These are phyloP conservation scores for Tyrophagus putrescentiae DNA, from an alignment of 1,140 invertebrate species.

Conservation along the genomic window DNA sequence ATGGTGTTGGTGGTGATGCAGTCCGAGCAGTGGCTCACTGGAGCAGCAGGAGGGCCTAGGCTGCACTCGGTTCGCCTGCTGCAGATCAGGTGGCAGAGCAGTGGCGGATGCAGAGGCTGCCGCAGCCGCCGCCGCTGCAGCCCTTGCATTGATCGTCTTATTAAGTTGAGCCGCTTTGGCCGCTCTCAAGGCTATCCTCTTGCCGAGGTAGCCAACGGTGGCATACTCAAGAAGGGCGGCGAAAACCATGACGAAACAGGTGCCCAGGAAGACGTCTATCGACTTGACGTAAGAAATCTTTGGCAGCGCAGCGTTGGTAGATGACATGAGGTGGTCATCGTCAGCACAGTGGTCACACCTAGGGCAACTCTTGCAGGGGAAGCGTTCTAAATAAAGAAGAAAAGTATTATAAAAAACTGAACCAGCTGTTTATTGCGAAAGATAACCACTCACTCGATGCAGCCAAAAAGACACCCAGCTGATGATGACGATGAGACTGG, in stretches of 20 bases:
- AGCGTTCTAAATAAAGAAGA: constrained; percentile 26
- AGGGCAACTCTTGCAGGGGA: constrained; percentile 37
- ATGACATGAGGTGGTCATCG: constrained; percentile 98
- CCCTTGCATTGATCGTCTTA: neutral
- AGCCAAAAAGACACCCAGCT: constrained; percentile 41
- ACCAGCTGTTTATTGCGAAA: neutral
- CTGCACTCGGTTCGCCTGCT: neutral
- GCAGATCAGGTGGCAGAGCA: neutral
- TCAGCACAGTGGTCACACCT: constrained; percentile 43
- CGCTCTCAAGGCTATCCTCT: constrained; percentile 82
- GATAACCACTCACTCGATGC: constrained; percentile 31
- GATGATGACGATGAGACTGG: constrained; percentile 39
- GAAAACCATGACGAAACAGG: constrained; percentile 97
- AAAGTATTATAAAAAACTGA: neutral
- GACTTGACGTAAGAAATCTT: constrained; percentile 98
- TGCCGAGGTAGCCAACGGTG: constrained; percentile 85
- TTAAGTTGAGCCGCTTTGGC: constrained; percentile 52
- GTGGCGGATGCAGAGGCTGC: neutral
- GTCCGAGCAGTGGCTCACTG: too few relatives aligned
- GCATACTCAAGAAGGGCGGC: constrained; percentile 84
- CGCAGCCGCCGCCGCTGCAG: too few relatives aligned
- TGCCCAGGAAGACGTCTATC: constrained; percentile 93
- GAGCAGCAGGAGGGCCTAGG: neutral
- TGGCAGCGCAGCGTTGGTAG: constrained; percentile 88
- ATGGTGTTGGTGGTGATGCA: too few relatives aligned